Percentiles rank a stretch among this genome's conserved stretches.
phyloP scores from a whole-genome alignment of 2,797 vertebrate genomes.

The Rhabdophis nuchalis region DNA sequence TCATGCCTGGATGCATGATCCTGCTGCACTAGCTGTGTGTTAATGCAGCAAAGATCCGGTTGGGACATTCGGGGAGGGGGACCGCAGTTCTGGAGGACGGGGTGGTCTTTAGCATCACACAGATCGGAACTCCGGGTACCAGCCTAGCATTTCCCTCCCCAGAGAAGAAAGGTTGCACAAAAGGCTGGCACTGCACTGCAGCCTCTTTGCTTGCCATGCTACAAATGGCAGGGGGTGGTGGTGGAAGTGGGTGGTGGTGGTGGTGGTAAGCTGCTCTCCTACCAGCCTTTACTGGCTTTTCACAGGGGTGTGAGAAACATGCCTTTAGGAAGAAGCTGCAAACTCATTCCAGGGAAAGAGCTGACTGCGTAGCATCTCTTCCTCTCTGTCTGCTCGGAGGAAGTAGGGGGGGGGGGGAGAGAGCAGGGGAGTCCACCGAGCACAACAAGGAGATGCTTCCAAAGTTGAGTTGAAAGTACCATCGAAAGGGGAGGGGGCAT shows the following conservation, averaged over 20 bases:
- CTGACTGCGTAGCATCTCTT: background rate
- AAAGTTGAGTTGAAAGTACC: constrained; percentile 1
- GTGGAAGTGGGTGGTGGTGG: accelerated
- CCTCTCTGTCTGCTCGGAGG: background rate
- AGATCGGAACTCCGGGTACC: constrained; percentile 13
- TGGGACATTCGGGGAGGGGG: constrained; percentile 25
- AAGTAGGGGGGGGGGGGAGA: constrained; percentile 29
- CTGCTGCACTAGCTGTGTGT: constrained; percentile 19
- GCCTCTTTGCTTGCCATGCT: constrained; percentile 7
- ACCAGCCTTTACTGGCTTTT: constrained; percentile 21
- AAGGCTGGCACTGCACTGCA: constrained; percentile 26
- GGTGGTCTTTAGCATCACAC: constrained; percentile 14
- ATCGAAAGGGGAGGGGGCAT: background rate
- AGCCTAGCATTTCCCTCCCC: constrained; percentile 14
- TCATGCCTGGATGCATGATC: background rate
- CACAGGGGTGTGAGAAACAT: constrained; percentile 8
- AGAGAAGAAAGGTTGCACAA: constrained; percentile 16
- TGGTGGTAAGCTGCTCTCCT: background rate
- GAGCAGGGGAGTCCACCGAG: constrained; percentile 25
- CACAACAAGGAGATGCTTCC: constrained; percentile 19
- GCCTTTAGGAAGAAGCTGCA: constrained; percentile 35
- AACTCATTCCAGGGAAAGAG: constrained; percentile 23
- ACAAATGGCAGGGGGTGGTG: background rate
- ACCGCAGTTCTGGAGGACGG: constrained; percentile 18
- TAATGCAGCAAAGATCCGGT: constrained; percentile 49